These are phyloP conservation scores for Ochropacha duplaris DNA, from an alignment of 2,888 invertebrate species.

Conservation along the genomic window DNA sequence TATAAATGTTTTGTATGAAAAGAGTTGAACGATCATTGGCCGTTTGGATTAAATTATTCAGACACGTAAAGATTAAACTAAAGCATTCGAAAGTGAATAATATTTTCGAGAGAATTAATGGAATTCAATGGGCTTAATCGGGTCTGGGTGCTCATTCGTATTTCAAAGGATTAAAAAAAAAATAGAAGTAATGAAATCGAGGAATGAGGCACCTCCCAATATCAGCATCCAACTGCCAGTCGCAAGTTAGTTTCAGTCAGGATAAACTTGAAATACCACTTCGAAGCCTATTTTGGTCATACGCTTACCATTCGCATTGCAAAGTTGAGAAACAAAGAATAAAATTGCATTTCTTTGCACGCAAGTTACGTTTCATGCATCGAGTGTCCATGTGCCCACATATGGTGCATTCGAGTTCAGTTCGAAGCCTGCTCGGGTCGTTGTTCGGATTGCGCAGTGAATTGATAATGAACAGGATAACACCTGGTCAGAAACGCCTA, in stretches of 20 bases:
- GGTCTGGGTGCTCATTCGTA: too few species aligned
- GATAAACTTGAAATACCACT: constrained; percentile 38
- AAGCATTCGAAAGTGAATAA: too few species aligned
- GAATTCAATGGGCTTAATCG: too few species aligned
- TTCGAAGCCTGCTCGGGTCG: constrained; percentile 30
- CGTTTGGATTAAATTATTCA: too few species aligned
- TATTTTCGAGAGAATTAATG: too few species aligned
- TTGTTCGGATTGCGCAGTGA: constrained; percentile 42
- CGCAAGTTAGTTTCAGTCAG: constrained; percentile 10
- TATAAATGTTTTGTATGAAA: too few species aligned
- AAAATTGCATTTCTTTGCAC: constrained; percentile 44
- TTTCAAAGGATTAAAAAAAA: too few species aligned
- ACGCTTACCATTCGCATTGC: constrained; percentile 39
- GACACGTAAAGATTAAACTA: too few species aligned
- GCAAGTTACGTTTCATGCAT: constrained; percentile 25
- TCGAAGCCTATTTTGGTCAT: constrained; percentile 43
- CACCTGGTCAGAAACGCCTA: constrained; percentile 59
- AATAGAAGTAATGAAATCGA: too few species aligned
- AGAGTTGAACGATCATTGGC: too few species aligned
- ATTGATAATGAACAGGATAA: constrained; percentile 70
- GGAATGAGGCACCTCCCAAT: background rate
- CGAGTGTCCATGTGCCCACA: constrained; percentile 24
- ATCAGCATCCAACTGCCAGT: background rate
- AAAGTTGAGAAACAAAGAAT: constrained; percentile 36
- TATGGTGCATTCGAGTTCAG: constrained; percentile 27